These are phyloP conservation scores for Acleris emargana DNA, from an alignment of 2,888 invertebrate genomes.

Conservation along the genomic window DNA sequence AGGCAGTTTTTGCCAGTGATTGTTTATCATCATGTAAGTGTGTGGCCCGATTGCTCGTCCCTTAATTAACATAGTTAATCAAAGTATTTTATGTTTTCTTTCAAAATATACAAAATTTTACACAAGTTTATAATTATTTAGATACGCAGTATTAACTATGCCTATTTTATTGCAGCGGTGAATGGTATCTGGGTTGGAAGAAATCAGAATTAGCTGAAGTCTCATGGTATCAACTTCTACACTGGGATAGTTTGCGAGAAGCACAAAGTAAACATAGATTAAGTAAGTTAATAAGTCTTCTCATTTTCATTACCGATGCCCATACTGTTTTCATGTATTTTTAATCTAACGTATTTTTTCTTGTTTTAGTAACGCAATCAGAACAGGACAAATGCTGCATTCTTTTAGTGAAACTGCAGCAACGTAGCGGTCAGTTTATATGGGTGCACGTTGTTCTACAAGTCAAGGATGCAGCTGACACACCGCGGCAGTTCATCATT, in stretches of 20 bases:
- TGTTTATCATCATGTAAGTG: too few species aligned
- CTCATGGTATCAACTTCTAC: conserved; percentile 98
- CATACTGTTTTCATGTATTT: not conserved
- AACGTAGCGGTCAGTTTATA: conserved; percentile 92
- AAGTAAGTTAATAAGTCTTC: conserved; percentile 86
- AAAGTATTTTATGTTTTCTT: too few species aligned
- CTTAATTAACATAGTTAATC: too few species aligned
- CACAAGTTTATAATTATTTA: too few species aligned
- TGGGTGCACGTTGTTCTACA: conserved; percentile 99
- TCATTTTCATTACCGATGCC: not conserved
- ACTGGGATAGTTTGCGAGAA: conserved; percentile 97
- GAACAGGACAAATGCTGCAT: conserved; percentile 99
- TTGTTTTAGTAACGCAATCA: conserved; percentile 94
- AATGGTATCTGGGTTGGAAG: conserved; percentile 97
- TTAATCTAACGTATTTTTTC: not conserved
- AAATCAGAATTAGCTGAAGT: conserved; percentile 94
- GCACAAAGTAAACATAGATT: conserved; percentile 98
- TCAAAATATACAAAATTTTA: too few species aligned
- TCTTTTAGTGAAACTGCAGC: conserved; percentile 94
- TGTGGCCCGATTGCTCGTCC: too few species aligned
- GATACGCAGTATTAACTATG: conserved; percentile 2
- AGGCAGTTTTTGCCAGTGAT: too few species aligned
- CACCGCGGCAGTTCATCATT: conserved; percentile 95
- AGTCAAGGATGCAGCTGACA: conserved; percentile 94
- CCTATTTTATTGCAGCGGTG: conserved; percentile 89